Evolutionary conservation across 2,113 vertebrate species (phyloP), one percentile per base, ranked within the genome.

Genomic region (Poicephalus meyeri): DNA sequence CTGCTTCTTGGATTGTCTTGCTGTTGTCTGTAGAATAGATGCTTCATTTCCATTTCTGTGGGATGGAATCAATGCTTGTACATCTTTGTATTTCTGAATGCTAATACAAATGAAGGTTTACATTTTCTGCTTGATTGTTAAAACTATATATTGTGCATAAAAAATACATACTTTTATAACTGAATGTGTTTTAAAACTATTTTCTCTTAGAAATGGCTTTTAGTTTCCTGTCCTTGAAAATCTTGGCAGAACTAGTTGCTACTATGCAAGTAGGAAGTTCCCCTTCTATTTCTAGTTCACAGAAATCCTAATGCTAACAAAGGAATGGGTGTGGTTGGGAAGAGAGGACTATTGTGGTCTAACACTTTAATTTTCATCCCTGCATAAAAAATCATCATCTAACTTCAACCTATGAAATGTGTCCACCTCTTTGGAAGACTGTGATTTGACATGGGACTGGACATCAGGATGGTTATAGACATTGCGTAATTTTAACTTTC

Each of bases 91-190:
- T 91, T 80, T 95, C 77, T 82, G 78, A 85, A 92, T 89, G 39
- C 84, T 74, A 58, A 96, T 88, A 74, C 80, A 76, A 91, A 94
- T 89, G 88, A 96, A 95, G 79, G 83, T 95, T 95, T 93, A 92
- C 86, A 73, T 41, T 93, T 96, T 91, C 88, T 94, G 92, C 90
- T 93, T 96, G 82, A 95, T 96, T 95, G 91, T 96, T 86, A 66
- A 95, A 85, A 85, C 78, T 92, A 71, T 86, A 82, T 97, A 83
- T 93, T 96, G 77, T 95, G 70, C 86, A 96, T 55, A 92, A 93
- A 87, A 94, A 95, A 94, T 95, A 94, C 69, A 94, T 78, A 94
- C 95, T 88, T 96, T 91, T 94, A 68, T 91, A 95, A 96, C 55
- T 77, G 49, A 94, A 78, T 46, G 47, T 86, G 80, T 39, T 88